Evolutionary conservation across 2,888 invertebrate species (phyloP).

Genomic region (Brachyptera risi): DNA sequence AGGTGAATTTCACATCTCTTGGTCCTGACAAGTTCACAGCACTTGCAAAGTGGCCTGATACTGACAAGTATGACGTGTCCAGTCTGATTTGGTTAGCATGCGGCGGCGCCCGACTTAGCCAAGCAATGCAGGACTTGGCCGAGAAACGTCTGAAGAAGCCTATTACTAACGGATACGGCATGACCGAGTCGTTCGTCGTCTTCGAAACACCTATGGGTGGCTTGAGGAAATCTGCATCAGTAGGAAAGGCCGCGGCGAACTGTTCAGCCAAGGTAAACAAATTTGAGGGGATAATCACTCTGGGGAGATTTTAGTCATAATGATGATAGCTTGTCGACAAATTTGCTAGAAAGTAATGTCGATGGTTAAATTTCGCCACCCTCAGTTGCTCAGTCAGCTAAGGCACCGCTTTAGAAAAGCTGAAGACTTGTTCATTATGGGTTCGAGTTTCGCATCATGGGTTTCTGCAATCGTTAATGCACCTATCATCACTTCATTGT

Average conservation of each 20-base stretch:
- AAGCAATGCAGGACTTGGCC: conserved; percentile 37
- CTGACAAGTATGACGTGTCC: conserved; percentile 44
- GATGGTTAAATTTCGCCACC: too few species aligned
- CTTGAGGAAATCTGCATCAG: conserved; percentile 20
- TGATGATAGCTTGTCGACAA: too few species aligned
- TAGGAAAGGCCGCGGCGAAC: conserved; percentile 22
- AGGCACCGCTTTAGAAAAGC: too few species aligned
- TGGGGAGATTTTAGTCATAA: too few species aligned
- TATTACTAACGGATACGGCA: conserved; percentile 38
- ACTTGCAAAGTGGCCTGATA: conserved; percentile 46
- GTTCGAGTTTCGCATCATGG: too few species aligned
- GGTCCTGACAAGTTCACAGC: conserved; percentile 50
- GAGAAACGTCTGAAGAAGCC: conserved; percentile 22
- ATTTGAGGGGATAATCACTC: neutral
- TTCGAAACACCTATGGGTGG: conserved; percentile 17
- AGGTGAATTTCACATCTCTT: conserved; percentile 43
- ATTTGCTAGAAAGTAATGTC: too few species aligned
- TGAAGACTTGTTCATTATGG: too few species aligned
- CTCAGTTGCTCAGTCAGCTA: too few species aligned
- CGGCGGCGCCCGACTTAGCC: conserved; percentile 47
- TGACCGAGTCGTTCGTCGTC: conserved; percentile 38
- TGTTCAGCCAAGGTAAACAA: conserved; percentile 18
- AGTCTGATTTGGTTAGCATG: conserved; percentile 40
- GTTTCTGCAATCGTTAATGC: too few species aligned
- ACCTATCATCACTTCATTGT: too few species aligned